These are phyloP conservation scores for Napeogenes sylphis DNA, from an alignment of 2,888 invertebrate species.

Conservation along the genomic window DNA sequence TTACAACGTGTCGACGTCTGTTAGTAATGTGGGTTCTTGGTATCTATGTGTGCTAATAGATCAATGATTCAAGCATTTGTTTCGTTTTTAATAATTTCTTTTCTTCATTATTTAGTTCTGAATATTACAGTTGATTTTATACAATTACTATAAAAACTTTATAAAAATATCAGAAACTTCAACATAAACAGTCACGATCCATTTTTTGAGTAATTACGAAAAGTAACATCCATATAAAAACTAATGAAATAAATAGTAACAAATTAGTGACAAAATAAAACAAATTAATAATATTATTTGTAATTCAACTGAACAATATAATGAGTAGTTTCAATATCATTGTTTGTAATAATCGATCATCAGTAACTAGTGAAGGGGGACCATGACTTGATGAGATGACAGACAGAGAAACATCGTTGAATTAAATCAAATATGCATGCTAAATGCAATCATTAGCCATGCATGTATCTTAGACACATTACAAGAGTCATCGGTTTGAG, in stretches of 20 bases:
- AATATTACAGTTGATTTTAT: too few relatives aligned
- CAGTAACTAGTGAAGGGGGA: conserved; percentile 10
- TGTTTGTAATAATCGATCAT: conserved; percentile 20
- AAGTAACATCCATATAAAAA: background rate
- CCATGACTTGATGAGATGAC: background rate
- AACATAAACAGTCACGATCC: too few relatives aligned
- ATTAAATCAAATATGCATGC: too few relatives aligned
- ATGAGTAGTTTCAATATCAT: conserved; percentile 2
- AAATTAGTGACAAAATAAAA: background rate
- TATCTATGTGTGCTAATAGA: too few relatives aligned
- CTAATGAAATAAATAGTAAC: background rate
- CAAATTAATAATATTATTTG: background rate
- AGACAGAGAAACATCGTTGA: too few relatives aligned
- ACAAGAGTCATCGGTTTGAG: too few relatives aligned
- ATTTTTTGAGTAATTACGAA: background rate
- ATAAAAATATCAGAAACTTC: too few relatives aligned
- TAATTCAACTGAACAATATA: background rate
- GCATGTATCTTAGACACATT: too few relatives aligned
- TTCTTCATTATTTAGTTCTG: too few relatives aligned
- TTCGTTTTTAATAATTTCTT: conserved; percentile 25
- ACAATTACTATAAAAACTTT: too few relatives aligned
- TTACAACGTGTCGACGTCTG: background rate
- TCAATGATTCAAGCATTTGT: conserved; percentile 5
- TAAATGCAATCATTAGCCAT: too few relatives aligned
- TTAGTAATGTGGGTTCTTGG: background rate